Conservation (phyloP, 2,113 vertebrate genomes). For the Paradoxurus hermaphroditus region DNA sequence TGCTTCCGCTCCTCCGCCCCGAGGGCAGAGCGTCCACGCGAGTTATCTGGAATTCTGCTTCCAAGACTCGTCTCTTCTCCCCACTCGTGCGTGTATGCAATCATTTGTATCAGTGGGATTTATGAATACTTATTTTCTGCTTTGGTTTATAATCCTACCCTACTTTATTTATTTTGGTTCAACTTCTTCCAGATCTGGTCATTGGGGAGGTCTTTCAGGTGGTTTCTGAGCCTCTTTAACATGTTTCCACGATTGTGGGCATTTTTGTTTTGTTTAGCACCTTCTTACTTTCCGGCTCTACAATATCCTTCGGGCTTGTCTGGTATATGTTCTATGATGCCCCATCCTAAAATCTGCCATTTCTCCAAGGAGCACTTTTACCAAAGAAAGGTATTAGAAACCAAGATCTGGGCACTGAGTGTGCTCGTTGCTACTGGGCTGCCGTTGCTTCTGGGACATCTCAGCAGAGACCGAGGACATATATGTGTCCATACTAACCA, state of each 20-base stretch:
- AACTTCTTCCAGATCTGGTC: background rate
- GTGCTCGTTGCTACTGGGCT: background rate
- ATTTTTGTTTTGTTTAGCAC: background rate
- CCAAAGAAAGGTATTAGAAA: background rate
- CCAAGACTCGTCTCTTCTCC: background rate
- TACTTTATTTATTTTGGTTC: background rate
- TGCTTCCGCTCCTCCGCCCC: background rate
- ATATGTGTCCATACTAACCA: background rate
- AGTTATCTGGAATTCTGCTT: background rate
- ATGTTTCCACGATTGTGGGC: background rate
- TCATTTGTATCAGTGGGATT: background rate
- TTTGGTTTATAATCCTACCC: background rate
- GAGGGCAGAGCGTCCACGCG: background rate
- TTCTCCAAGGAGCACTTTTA: background rate
- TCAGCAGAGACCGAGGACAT: background rate
- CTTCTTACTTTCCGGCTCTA: background rate
- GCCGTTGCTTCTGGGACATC: background rate
- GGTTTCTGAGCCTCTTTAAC: background rate
- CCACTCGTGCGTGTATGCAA: background rate
- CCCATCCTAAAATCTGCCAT: background rate
- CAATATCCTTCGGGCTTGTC: background rate
- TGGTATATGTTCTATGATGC: background rate
- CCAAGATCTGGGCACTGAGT: background rate
- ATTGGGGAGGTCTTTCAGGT: background rate
- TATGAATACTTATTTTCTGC: background rate